These are phyloP conservation scores for Accipiter virgatus DNA, from an alignment of 2,113 vertebrate genomes.

Conservation along the genomic window DNA sequence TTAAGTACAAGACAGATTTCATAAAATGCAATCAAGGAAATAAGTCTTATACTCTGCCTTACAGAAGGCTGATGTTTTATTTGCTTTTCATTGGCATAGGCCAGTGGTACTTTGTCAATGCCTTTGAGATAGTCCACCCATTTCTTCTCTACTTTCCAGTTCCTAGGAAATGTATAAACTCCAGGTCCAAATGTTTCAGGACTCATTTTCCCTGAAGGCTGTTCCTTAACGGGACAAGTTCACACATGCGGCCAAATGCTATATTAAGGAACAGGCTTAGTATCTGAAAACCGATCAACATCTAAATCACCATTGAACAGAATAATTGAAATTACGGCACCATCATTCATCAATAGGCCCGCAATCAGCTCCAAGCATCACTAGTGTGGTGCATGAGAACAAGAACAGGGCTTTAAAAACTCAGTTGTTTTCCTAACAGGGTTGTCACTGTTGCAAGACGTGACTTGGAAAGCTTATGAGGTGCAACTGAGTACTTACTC, in stretches of 20 bases:
- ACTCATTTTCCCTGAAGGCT: not conserved
- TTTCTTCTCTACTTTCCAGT: not conserved
- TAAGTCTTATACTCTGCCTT: not conserved
- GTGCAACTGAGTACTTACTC: conserved; percentile 60
- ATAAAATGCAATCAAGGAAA: not conserved
- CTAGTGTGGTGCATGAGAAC: not conserved
- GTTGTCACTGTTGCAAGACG: conserved; percentile 37
- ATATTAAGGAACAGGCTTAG: not conserved
- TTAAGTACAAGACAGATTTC: not conserved
- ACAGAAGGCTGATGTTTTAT: not conserved
- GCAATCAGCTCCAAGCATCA: not conserved
- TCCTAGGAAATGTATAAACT: not conserved
- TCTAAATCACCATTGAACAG: not conserved
- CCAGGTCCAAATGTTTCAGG: not conserved
- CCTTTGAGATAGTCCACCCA: not conserved
- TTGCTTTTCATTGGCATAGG: not conserved
- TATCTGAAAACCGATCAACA: conserved; percentile 14
- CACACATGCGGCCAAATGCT: not conserved
- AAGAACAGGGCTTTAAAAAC: not conserved
- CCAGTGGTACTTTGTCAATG: not conserved
- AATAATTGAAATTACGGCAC: not conserved
- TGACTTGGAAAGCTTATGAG: conserved; percentile 59
- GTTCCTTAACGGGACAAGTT: not conserved
- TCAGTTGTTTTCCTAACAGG: conserved; percentile 31
- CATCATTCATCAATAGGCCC: not conserved